Conservation (phyloP, 2,797 vertebrate genomes). For the Gephyroberyx darwinii region DNA sequence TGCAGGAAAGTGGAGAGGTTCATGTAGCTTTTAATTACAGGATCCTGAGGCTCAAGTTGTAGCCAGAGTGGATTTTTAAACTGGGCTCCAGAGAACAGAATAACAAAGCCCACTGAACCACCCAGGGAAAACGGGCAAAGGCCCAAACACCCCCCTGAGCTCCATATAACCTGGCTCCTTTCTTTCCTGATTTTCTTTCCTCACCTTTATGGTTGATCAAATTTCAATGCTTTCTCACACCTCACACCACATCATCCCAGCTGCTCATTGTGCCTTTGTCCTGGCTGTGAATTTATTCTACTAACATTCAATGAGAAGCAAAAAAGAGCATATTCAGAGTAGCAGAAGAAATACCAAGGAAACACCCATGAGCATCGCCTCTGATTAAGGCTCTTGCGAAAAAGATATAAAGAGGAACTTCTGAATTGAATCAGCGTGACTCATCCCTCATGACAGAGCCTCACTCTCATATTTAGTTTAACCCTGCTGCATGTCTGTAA, state of each 20-base stretch:
- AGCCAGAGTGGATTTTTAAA: constrained; percentile 23
- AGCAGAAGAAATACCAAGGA: constrained; percentile 21
- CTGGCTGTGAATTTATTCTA: background rate
- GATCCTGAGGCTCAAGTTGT: constrained; percentile 20
- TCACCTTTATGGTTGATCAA: constrained; percentile 44
- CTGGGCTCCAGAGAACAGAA: constrained; percentile 22
- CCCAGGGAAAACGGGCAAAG: constrained; percentile 40
- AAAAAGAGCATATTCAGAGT: background rate
- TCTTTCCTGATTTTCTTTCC: constrained; percentile 39
- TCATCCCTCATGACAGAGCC: constrained; percentile 63
- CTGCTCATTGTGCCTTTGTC: constrained; percentile 10
- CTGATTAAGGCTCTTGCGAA: constrained; percentile 2
- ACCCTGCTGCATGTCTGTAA: constrained; percentile 30
- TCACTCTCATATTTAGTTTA: constrained; percentile 45
- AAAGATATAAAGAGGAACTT: constrained; percentile 55
- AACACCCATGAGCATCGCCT: background rate
- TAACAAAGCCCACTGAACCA: constrained; percentile 44
- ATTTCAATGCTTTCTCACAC: constrained; percentile 62
- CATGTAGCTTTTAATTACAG: constrained; percentile 19
- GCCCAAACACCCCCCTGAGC: constrained; percentile 32
- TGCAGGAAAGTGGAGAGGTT: constrained; percentile 10
- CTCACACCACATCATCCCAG: background rate
- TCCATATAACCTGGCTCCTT: constrained; percentile 39
- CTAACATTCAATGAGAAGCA: background rate
- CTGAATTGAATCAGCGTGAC: constrained; percentile 61